Conservation (phyloP, 2,797 vertebrate species). For the Poeciliopsis presidionis region DNA sequence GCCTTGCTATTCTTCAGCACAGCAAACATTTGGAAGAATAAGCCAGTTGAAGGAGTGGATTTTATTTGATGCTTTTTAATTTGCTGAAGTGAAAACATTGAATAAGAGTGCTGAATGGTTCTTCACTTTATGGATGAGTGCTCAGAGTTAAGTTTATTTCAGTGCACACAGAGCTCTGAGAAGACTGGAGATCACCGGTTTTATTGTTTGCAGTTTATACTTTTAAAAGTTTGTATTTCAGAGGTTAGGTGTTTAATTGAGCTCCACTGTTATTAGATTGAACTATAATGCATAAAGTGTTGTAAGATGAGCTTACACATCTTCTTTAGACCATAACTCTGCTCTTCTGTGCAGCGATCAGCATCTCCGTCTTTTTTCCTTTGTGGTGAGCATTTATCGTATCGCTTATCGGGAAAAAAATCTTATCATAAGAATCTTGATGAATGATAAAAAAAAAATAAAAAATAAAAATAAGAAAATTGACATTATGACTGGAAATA, state of each 20-base stretch:
- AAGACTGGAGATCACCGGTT: not conserved
- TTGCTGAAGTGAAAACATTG: conserved; percentile 12
- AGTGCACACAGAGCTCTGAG: not conserved
- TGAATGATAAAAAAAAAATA: too few species aligned
- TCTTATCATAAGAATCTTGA: too few species aligned
- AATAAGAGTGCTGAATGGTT: not conserved
- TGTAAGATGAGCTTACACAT: conserved; percentile 19
- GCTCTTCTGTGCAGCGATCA: conserved; percentile 15
- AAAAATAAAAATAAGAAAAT: too few species aligned
- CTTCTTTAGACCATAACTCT: conserved; percentile 30
- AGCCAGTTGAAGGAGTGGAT: conserved; percentile 5
- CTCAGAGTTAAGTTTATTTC: not conserved
- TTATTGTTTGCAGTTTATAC: not conserved
- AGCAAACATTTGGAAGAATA: conserved; percentile 28
- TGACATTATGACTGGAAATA: too few species aligned
- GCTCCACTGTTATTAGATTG: not conserved
- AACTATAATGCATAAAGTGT: not conserved
- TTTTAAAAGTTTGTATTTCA: conserved; percentile 3
- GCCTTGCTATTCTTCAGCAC: conserved; percentile 13
- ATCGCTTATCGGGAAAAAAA: too few species aligned
- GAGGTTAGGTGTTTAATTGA: conserved; percentile 1
- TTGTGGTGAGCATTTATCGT: too few species aligned
- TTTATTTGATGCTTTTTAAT: conserved; percentile 4
- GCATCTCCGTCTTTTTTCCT: conserved; percentile 8
- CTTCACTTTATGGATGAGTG: conserved; percentile 6